phyloP scores from a whole-genome alignment of 2,888 invertebrate genomes.

The Allolobophora icterica region DNA sequence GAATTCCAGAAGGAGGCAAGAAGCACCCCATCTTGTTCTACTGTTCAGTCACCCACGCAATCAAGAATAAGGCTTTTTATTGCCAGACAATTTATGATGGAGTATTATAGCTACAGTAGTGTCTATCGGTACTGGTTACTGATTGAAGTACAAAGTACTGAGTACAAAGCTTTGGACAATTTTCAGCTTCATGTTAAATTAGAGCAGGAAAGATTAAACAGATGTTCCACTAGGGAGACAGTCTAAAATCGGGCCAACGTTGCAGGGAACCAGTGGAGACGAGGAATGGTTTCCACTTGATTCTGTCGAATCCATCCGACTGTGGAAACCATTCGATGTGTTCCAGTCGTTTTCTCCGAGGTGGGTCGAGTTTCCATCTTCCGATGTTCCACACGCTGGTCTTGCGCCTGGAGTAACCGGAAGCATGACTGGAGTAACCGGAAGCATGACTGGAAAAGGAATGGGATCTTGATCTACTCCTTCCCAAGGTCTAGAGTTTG shows the following conservation, averaged over 20 bases:
- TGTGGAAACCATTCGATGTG: background rate
- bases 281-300: background rate
- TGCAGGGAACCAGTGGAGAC: background rate
- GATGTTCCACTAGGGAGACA: background rate
- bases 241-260: background rate
- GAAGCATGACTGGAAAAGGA: background rate
- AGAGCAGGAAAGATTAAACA: background rate
- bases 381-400: background rate
- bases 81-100: no score
- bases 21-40: no score
- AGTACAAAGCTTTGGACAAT: background rate
- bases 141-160: background rate
- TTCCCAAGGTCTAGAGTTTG: background rate
- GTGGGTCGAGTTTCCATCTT: background rate
- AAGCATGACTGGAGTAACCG: background rate
- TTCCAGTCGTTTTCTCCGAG: background rate
- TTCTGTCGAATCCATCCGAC: background rate
- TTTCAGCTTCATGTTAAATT: background rate
- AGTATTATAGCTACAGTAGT: no score
- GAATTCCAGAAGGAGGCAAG: no score
- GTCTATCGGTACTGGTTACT: no score
- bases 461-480: background rate
- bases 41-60: no score
- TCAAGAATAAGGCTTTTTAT: no score
- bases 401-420: background rate